These are phyloP conservation scores for Tapera naevia DNA, from an alignment of 2,797 vertebrate species.

Conservation along the genomic window DNA sequence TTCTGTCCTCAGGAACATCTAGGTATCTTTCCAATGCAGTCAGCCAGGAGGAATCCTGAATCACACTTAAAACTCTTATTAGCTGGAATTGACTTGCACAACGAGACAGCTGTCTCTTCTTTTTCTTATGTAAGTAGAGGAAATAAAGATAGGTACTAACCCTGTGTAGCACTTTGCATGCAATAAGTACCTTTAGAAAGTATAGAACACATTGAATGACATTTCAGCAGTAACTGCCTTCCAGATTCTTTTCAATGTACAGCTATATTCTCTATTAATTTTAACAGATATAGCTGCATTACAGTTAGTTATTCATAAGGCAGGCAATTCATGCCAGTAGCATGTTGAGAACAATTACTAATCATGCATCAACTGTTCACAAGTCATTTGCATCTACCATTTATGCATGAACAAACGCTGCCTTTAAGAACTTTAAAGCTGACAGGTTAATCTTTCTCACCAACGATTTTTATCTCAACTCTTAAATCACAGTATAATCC, in stretches of 20 bases:
- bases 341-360: conserved; percentile 27
- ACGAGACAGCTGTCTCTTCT: not conserved
- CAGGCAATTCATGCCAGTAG: not conserved
- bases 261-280: not conserved
- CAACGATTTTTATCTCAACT: not conserved
- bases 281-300: not conserved
- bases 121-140: not conserved
- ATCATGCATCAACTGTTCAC: conserved; percentile 36
- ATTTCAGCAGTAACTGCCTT: not conserved
- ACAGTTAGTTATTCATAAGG: not conserved
- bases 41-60: not conserved
- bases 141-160: not conserved
- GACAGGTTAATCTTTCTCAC: conserved; percentile 14
- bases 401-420: conserved; percentile 16
- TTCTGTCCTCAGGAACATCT: not conserved
- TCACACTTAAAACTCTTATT: not conserved
- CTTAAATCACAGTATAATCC: not conserved
- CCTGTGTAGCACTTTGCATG: not conserved
- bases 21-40: not conserved
- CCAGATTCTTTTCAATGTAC: not conserved
- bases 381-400: conserved; percentile 1
- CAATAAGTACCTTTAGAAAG: not conserved
- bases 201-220: not conserved
- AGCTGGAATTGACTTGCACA: conserved; percentile 1
- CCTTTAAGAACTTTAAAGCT: not conserved